Percentiles rank a stretch among this genome's conserved stretches.
phyloP scores from a whole-genome alignment of 2,888 invertebrate genomes.

The Creontiades dilutus region DNA sequence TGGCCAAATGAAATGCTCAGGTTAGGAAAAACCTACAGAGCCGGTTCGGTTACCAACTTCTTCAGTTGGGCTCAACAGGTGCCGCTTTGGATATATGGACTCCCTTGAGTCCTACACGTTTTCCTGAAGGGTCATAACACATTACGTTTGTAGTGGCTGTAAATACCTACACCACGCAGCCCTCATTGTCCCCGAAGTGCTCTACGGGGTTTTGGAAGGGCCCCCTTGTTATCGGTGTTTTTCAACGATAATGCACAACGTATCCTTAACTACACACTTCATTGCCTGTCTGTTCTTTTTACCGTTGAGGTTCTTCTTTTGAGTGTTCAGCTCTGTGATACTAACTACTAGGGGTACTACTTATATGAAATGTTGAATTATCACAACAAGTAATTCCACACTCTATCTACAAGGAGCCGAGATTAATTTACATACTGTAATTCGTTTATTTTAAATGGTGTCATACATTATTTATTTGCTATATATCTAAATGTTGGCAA shows the following conservation, averaged over 20 bases:
- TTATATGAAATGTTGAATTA: too few species aligned
- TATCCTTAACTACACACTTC: conserved; percentile 6
- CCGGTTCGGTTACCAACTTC: conserved; percentile 53
- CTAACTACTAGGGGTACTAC: too few species aligned
- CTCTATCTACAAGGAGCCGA: too few species aligned
- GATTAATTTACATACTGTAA: too few species aligned
- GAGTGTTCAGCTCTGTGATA: background rate
- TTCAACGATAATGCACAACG: conserved; percentile 53
- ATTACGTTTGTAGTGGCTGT: conserved; percentile 61
- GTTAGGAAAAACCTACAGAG: conserved; percentile 35
- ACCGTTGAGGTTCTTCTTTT: background rate
- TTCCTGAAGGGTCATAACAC: conserved; percentile 63
- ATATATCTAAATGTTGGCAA: too few species aligned
- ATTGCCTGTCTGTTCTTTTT: conserved; percentile 14
- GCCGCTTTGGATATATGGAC: conserved; percentile 52
- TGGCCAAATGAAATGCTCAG: conserved; percentile 53
- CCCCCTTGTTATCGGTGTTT: conserved; percentile 49
- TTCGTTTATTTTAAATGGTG: too few species aligned
- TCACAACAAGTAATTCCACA: too few species aligned
- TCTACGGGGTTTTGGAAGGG: conserved; percentile 25
- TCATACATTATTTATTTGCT: too few species aligned
- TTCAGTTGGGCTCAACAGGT: conserved; percentile 52
- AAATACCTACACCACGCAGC: conserved; percentile 56
- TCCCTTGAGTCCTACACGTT: conserved; percentile 69
- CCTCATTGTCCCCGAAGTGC: conserved; percentile 55